Base-by-base conservation (phyloP, 2,888 invertebrate species). In the Heliconius erato region DNA sequence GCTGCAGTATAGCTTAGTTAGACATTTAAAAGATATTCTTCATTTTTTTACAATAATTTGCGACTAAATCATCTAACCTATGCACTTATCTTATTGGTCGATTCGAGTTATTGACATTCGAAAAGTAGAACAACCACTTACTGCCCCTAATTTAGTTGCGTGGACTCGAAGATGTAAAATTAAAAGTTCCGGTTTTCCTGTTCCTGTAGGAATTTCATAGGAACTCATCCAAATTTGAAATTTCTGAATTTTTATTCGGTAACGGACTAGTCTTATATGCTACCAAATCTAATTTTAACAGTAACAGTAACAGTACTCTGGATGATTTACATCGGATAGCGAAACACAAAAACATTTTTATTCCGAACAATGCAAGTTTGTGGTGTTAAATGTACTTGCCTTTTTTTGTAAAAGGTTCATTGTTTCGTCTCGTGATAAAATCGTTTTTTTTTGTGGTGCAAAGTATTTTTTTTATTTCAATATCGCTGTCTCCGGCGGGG, bases 301-400 rank as follows among this genome's bases (percentile, higher is more conserved):
- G 79, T 71, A 44, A 28, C 28, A 28, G 28, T 28, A 28, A 28
- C 28, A 28, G 28, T 28, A 28, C 74, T 76, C 67, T 40, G 67
- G 79, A 63, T 78, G 84, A 84, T 84, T 83, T 85, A 83, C 80
- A 80, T 63, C 28, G 78, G 81, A 81, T 79, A 80, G 78, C 40
- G 63, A 54, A 44, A 32, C 67, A 67, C 32, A 69, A 84, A 81
- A 83, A 79, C 67, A 79, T 67, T 84, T 83, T 81, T 81, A 83
- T 76, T 80, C 59, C 26, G 40, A 74, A 84, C 79, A 80, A 83
- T 79, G 67, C 80, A 79, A 82, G 81, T 78, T 78, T 80, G 74
- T 79, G 81, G 84, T 82, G 82, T 82, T 82, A 82, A 83, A 83
- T 81, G 82, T 80, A 84, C 84, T 83, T 81, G 77, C 80, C 77